Evolutionary conservation across 2,113 vertebrate genomes (phyloP), one percentile per base, ranked within the genome.

Genomic region (Catharus minimus): DNA sequence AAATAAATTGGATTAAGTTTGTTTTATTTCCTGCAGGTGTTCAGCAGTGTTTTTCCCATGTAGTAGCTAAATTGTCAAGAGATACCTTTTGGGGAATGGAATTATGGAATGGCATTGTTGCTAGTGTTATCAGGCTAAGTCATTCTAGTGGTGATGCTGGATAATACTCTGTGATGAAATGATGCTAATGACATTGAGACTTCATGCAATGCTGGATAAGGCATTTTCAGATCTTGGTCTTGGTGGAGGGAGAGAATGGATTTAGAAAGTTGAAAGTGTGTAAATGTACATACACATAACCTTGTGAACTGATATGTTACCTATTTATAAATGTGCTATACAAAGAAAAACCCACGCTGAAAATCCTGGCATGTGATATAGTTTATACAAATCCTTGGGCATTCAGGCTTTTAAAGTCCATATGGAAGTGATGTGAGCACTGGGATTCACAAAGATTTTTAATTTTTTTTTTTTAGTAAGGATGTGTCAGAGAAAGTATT

Each of bases 71-170:
- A 92, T 73, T 67, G 80, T 95, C 94, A 93, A 94, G 69, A 96
- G 95, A 90, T 89, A 72, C 81, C 27, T 96, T 97, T 83, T 72
- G 56, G 58, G 86, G 82, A 95, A 95, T 79, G 65, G 73, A 96
- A 97, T 93, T 95, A 95, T 85, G 50, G 96, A 96, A 94, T 91
- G 90, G 87, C 90, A 93, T 62, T 94, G 32, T 94, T 96, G 50
- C 46, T 79, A 89, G 58, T 62, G 93, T 93, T 53, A 86, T 92
- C 62, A 87, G 73, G 38, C 87, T 94, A 95, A 95, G 50, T 78
- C 57, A 83, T 58, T 81, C 89, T 44, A 50, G 27, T 16, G 79
- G 82, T 80, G 69, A 32, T 49, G 20, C 10, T 28, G 38, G 92
- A 84, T 85, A 79, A 92, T 95, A 61, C 4, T 8, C 33, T 85